Evolutionary conservation across 2,888 invertebrate genomes (phyloP).

Genomic region (Ophion obscuratus): DNA sequence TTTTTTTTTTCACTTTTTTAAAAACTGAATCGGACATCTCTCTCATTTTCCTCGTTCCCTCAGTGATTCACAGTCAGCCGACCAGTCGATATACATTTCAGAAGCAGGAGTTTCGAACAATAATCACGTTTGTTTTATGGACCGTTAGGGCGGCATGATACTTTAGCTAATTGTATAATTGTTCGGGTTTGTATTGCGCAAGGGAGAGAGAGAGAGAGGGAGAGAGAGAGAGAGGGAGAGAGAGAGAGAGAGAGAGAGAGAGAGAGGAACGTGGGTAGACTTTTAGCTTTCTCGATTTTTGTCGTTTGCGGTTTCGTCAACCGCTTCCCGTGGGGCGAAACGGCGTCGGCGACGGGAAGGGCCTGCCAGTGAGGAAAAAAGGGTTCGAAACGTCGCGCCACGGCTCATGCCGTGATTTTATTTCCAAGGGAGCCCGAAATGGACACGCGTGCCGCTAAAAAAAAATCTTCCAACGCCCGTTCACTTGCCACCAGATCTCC

Average conservation of each 20-base stretch:
- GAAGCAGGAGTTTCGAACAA: conserved; percentile 68
- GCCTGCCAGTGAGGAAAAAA: conserved; percentile 66
- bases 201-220: conserved; percentile 68
- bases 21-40: background rate
- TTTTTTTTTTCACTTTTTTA: background rate
- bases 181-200: conserved; percentile 69
- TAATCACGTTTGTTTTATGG: conserved; percentile 83
- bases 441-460: conserved; percentile 61
- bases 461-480: conserved; percentile 35
- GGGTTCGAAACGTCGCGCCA: conserved; percentile 64
- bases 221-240: conserved; percentile 67
- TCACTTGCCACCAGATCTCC: conserved; percentile 13
- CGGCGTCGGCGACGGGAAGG: conserved; percentile 60
- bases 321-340: conserved; percentile 46
- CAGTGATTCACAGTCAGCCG: conserved; percentile 35
- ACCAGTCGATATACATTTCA: conserved; percentile 42
- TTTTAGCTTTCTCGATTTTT: conserved; percentile 58
- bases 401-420: conserved; percentile 65
- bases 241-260: conserved; percentile 66
- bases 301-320: conserved; percentile 63
- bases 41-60: conserved; percentile 41
- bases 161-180: conserved; percentile 84
- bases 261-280: conserved; percentile 51
- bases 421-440: conserved; percentile 51
- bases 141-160: conserved; percentile 80